phyloP scores from a whole-genome alignment of 2,797 vertebrate genomes.

The Eospalax fontanierii region DNA sequence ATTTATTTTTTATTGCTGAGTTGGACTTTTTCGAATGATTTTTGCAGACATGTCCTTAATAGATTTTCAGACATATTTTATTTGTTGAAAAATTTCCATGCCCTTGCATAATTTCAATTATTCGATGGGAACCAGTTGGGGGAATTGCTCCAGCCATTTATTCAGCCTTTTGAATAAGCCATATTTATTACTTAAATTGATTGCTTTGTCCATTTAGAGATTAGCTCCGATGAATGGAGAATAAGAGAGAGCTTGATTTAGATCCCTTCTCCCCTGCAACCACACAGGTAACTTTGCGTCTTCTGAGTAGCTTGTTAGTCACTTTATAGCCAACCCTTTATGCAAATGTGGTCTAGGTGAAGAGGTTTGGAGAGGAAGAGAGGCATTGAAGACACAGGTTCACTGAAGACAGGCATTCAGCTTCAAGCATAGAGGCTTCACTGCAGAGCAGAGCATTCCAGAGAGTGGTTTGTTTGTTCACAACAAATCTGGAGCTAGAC shows the following conservation, averaged over 20 bases:
- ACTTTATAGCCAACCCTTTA: neutral
- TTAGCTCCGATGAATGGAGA: slow-evolving; percentile 44
- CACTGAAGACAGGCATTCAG: neutral
- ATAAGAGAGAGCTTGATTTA: neutral
- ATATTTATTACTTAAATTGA: slow-evolving; percentile 73
- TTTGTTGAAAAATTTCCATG: slow-evolving; percentile 80
- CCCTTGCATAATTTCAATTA: slow-evolving; percentile 75
- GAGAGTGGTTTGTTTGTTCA: neutral
- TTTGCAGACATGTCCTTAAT: slow-evolving; percentile 82
- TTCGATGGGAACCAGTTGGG: slow-evolving; percentile 76
- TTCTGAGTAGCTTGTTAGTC: neutral
- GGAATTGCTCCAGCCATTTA: slow-evolving; percentile 66
- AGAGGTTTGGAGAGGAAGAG: neutral
- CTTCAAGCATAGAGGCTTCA: neutral
- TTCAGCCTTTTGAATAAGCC: slow-evolving; percentile 75
- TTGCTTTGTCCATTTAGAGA: slow-evolving; percentile 78
- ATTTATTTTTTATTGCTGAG: slow-evolving; percentile 81
- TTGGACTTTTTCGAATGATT: slow-evolving; percentile 79
- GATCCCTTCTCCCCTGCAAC: neutral
- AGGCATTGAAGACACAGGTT: neutral
- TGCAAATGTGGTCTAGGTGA: neutral
- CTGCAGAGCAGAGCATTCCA: neutral
- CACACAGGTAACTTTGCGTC: neutral
- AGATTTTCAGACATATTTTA: slow-evolving; percentile 80
- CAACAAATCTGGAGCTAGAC: neutral